Percentiles rank a stretch among this genome's conserved stretches.
These are phyloP conservation scores for Cordylochernes scorpioides DNA, from an alignment of 2,888 invertebrate genomes.

Conservation along the genomic window DNA sequence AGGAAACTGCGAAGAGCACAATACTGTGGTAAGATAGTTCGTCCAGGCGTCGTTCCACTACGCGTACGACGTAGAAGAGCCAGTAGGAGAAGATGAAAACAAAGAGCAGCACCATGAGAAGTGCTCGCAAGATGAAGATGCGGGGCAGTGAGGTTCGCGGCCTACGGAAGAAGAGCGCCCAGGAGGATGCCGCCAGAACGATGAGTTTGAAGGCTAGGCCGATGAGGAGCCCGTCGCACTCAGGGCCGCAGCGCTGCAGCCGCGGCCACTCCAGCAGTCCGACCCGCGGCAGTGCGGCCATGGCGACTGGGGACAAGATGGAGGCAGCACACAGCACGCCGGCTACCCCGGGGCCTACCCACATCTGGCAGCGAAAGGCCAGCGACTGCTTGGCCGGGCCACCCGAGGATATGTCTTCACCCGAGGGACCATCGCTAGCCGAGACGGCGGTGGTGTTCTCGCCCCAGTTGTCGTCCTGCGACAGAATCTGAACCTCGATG, in stretches of 20 bases:
- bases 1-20: conserved; percentile 70
- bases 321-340: conserved; percentile 50
- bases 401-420: conserved; percentile 38
- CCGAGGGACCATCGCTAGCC: conserved; percentile 76
- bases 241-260: conserved; percentile 43
- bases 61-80: conserved; percentile 85
- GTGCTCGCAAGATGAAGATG: conserved; percentile 63
- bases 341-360: conserved; percentile 51
- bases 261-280: conserved; percentile 16
- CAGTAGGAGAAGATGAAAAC: conserved; percentile 87
- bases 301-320: conserved; percentile 69
- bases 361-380: conserved; percentile 36
- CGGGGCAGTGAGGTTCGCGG: conserved; percentile 66
- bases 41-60: conserved; percentile 22
- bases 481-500: conserved; percentile 81
- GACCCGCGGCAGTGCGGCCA: conserved; percentile 77
- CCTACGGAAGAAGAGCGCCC: conserved; percentile 67
- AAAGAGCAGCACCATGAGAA: conserved; percentile 59
- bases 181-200: conserved; percentile 58
- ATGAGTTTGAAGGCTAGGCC: conserved; percentile 72
- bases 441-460: conserved; percentile 91
- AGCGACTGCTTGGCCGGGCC: conserved; percentile 18
- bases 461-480: conserved; percentile 96
- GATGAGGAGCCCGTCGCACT: conserved; percentile 74
- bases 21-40: conserved; percentile 47